phyloP scores from a whole-genome alignment of 35 echinoderm and acorn worm species.

The Heliocidaris erythrogramma region DNA sequence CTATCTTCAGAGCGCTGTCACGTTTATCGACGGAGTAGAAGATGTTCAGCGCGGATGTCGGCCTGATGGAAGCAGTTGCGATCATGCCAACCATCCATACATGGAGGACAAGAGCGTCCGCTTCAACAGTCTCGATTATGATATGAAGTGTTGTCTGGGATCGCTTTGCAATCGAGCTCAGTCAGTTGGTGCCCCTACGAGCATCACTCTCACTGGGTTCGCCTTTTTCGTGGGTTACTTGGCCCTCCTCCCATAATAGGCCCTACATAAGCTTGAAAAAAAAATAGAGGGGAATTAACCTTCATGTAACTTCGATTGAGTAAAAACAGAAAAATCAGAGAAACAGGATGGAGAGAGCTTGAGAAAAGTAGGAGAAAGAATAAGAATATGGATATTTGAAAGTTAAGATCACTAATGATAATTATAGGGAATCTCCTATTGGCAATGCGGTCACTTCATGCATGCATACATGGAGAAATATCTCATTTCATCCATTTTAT shows the following conservation, averaged over 20 bases:
- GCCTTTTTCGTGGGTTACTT: not conserved
- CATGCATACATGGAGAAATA: no score
- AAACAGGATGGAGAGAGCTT: no score
- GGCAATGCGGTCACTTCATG: no score
- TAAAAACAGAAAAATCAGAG: no score
- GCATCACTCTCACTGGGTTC: not conserved
- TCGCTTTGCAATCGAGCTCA: not conserved
- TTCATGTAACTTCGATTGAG: no score
- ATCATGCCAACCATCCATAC: not conserved
- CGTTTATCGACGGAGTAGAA: not conserved
- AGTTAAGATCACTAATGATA: no score
- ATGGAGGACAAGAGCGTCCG: not conserved
- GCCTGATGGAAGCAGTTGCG: not conserved
- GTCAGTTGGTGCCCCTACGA: not conserved
- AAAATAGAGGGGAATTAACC: no score
- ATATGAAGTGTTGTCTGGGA: not conserved
- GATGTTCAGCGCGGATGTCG: not conserved
- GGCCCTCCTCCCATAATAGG: not conserved
- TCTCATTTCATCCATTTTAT: no score
- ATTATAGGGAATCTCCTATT: no score
- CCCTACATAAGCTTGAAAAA: no score
- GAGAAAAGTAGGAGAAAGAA: no score
- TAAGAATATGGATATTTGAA: no score
- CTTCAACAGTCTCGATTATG: not conserved
- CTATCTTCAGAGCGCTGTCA: not conserved